Conservation (phyloP, 92 coral and sea anemone species). For the Paramuricea clavata region DNA sequence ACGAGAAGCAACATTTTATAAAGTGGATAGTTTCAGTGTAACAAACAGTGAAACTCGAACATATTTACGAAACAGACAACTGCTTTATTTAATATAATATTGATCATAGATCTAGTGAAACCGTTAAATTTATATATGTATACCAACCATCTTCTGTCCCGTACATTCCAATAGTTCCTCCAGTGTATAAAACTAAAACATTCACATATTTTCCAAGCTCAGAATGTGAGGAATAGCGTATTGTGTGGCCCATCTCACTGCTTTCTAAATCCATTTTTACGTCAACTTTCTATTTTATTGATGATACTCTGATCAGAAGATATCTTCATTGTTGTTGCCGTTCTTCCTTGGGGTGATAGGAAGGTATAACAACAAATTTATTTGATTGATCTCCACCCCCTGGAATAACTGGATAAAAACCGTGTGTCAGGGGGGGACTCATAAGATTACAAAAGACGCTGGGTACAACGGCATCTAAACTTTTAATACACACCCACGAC, state of each 20-base stretch:
- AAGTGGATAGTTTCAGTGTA: background rate
- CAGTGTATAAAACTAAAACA: conserved; percentile 93
- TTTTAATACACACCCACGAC: background rate
- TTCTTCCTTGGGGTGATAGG: background rate
- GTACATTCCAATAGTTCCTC: conserved; percentile 98
- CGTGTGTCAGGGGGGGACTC: background rate
- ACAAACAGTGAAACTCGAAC: background rate
- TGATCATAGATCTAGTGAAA: background rate
- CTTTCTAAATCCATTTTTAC: background rate
- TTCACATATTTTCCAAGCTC: conserved; percentile 23
- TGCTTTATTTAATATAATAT: too few species aligned
- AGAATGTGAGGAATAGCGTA: conserved; percentile 17
- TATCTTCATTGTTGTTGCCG: background rate
- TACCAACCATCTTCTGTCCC: conserved; percentile 78
- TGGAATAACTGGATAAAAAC: background rate
- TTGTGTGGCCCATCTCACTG: background rate
- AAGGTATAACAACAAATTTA: too few species aligned
- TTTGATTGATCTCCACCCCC: background rate
- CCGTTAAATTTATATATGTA: too few species aligned
- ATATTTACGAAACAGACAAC: too few species aligned
- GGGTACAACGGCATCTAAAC: background rate
- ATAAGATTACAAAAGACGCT: background rate
- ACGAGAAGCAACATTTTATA: too few species aligned
- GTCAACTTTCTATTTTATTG: background rate
- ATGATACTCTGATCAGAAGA: too few species aligned